These are phyloP conservation scores for Semaprochilodus insignis DNA, from an alignment of 2,797 vertebrate genomes.

Conservation along the genomic window DNA sequence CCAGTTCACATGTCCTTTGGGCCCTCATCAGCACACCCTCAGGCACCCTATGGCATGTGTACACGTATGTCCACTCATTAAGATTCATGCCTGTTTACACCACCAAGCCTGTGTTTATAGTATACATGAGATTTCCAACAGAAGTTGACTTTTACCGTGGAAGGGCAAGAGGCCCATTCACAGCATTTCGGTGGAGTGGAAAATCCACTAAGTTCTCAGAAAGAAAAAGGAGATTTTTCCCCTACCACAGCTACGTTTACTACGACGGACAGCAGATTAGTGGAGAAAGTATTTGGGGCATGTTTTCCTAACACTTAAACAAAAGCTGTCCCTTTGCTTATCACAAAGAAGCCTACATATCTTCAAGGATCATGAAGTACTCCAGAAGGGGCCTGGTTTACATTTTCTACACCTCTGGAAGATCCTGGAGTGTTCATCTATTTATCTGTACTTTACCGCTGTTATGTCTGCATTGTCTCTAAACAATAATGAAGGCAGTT, in stretches of 20 bases:
- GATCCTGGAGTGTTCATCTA: slow-evolving; percentile 16
- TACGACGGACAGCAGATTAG: neutral
- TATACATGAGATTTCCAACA: slow-evolving; percentile 52
- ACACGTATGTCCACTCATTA: slow-evolving; percentile 57
- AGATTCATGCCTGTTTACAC: slow-evolving; percentile 47
- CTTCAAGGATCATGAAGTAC: neutral
- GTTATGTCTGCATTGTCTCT: slow-evolving; percentile 20
- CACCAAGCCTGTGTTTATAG: slow-evolving; percentile 58
- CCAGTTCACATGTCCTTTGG: slow-evolving; percentile 48
- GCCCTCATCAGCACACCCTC: slow-evolving; percentile 53
- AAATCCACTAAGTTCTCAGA: slow-evolving; percentile 39
- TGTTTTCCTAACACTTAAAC: slow-evolving; percentile 22
- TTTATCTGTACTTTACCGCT: slow-evolving; percentile 32
- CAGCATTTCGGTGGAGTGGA: slow-evolving; percentile 43
- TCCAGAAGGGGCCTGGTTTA: slow-evolving; percentile 19
- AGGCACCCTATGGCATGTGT: slow-evolving; percentile 58
- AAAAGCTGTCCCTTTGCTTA: neutral
- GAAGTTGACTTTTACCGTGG: slow-evolving; percentile 37
- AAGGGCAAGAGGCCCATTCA: slow-evolving; percentile 36
- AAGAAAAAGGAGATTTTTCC: slow-evolving; percentile 34
- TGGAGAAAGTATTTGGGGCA: slow-evolving; percentile 1
- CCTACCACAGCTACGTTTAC: slow-evolving; percentile 7
- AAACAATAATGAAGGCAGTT: slow-evolving; percentile 20
- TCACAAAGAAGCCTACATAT: neutral
- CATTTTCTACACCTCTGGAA: neutral